A percentile compares a stretch with the other conserved stretches of the same genome.
phyloP scores from a whole-genome alignment of 2,888 invertebrate species.

The Tenthredo notha region DNA sequence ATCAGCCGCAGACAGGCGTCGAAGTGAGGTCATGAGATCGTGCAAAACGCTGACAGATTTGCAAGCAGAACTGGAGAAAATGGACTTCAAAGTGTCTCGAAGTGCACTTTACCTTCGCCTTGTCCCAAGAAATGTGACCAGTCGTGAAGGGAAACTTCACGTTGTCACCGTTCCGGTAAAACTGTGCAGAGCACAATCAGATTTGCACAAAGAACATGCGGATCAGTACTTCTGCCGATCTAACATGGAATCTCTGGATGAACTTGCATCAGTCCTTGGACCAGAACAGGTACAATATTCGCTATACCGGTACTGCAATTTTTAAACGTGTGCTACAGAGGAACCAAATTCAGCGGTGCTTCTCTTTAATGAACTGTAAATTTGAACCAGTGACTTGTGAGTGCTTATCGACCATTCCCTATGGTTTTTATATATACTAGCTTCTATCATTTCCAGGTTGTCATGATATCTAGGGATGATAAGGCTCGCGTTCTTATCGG shows the following conservation, averaged over 20 bases:
- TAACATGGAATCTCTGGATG: conserved; percentile 64
- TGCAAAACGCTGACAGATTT: conserved; percentile 58
- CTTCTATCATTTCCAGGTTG: conserved; percentile 13
- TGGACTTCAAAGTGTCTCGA: conserved; percentile 60
- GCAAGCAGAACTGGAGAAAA: conserved; percentile 55
- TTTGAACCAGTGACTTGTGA: conserved; percentile 13
- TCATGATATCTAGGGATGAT: conserved; percentile 49
- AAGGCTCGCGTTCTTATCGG: conserved; percentile 28
- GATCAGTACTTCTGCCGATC: conserved; percentile 66
- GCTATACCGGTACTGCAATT: conserved; percentile 14
- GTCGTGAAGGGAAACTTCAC: conserved; percentile 66
- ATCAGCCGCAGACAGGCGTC: conserved; percentile 63
- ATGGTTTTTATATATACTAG: background rate
- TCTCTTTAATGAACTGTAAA: conserved; percentile 14
- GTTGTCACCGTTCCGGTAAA: conserved; percentile 69
- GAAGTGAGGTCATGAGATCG: conserved; percentile 60
- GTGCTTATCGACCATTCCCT: conserved; percentile 1
- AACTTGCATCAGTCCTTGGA: conserved; percentile 65
- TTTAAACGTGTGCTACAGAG: background rate
- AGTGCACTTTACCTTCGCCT: conserved; percentile 63
- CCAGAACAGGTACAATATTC: conserved; percentile 55
- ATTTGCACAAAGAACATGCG: conserved; percentile 60
- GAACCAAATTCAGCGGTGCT: background rate
- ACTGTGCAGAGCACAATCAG: conserved; percentile 55
- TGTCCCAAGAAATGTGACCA: conserved; percentile 61